Evolutionary conservation across 2,113 vertebrate species (phyloP).

Genomic region (Thoracochromis brauschi): DNA sequence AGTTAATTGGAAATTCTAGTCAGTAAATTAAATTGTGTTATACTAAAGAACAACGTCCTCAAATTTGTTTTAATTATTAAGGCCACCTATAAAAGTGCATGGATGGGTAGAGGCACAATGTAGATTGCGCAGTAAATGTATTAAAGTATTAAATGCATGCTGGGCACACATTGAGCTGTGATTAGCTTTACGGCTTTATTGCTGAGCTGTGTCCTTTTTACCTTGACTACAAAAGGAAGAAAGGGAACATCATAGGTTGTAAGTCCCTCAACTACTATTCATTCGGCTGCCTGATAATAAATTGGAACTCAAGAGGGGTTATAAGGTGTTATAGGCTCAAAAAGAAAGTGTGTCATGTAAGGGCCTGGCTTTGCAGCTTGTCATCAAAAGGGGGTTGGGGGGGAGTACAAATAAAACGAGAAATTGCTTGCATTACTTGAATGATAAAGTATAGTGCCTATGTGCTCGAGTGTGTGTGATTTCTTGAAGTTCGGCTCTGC

Average conservation of each 20-base stretch:
- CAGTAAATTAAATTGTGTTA: background rate
- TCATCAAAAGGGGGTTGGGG: background rate
- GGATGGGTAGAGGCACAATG: background rate
- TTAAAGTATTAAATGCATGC: background rate
- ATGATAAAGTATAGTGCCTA: constrained; percentile 11
- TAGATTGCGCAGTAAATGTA: background rate
- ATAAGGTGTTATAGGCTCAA: constrained; percentile 26
- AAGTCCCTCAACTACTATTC: constrained; percentile 25
- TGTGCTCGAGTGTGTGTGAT: background rate
- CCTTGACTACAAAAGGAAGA: constrained; percentile 32
- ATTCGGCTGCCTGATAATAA: constrained; percentile 17
- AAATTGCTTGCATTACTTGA: constrained; percentile 25
- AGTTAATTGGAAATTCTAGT: background rate
- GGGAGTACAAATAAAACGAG: constrained; percentile 23
- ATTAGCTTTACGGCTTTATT: background rate
- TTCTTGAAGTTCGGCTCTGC: constrained; percentile 8
- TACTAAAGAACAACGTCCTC: background rate
- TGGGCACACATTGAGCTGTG: background rate
- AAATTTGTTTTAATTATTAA: background rate
- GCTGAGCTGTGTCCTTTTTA: constrained; percentile 9
- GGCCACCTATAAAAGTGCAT: background rate
- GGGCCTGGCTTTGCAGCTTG: background rate
- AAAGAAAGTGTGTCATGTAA: background rate
- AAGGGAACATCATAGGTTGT: background rate
- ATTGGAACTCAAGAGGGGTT: constrained; percentile 37